A percentile compares a stretch with the other conserved stretches of the same genome.
Conservation (phyloP, 2,113 vertebrate species). For the Calidris pygmaea region DNA sequence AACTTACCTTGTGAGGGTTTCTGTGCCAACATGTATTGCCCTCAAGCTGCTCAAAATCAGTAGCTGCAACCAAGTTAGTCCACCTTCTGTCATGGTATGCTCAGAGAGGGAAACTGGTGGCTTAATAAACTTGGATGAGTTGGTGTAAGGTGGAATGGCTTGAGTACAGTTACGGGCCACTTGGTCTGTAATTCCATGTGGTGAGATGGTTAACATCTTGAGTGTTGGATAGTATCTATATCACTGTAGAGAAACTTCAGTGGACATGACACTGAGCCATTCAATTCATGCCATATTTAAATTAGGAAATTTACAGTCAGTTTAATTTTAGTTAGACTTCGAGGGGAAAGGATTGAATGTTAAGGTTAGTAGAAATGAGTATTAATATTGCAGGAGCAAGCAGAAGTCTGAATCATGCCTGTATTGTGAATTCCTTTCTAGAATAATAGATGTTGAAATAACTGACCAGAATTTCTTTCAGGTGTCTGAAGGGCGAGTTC, state of each 20-base stretch:
- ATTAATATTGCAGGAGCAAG: background rate
- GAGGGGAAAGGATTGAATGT: background rate
- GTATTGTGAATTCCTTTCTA: background rate
- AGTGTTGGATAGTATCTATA: no score
- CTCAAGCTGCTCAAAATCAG: background rate
- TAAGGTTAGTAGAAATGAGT: background rate
- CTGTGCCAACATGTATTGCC: background rate
- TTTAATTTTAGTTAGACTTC: background rate
- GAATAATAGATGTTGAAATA: background rate
- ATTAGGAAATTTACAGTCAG: background rate
- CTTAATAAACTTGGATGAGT: background rate
- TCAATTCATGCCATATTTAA: background rate
- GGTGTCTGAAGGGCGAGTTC: background rate
- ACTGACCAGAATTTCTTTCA: background rate
- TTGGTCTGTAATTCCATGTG: background rate
- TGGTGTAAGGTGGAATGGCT: background rate
- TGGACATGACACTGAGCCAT: rapidly evolving
- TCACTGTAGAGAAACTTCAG: background rate
- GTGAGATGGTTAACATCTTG: background rate
- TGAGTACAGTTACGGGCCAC: background rate
- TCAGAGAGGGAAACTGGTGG: background rate
- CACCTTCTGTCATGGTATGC: rapidly evolving
- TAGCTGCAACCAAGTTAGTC: background rate
- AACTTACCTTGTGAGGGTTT: background rate
- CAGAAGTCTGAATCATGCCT: background rate